Percentiles rank a stretch among this genome's conserved stretches.
phyloP scores from a whole-genome alignment of 1,140 invertebrate species.

The Saccostrea cuccullata region DNA sequence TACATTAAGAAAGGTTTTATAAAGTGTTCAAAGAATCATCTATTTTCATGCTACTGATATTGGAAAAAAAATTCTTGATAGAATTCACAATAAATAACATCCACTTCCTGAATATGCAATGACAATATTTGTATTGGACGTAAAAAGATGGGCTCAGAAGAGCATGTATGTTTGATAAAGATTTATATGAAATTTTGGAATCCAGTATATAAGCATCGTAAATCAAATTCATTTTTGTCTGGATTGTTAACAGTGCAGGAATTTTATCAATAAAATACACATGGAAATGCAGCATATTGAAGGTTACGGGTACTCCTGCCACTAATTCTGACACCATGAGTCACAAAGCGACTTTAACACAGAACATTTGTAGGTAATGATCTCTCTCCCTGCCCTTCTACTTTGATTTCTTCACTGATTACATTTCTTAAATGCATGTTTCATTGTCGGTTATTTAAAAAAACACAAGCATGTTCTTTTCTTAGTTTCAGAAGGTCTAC shows the following conservation, averaged over 20 bases:
- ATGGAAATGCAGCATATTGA: neutral
- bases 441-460: neutral
- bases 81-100: no score
- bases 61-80: no score
- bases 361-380: neutral
- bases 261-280: neutral
- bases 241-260: neutral
- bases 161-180: no score
- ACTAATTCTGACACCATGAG: neutral
- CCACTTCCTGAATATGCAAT: no score
- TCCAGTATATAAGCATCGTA: no score
- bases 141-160: no score
- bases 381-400: neutral
- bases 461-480: neutral
- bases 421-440: slow-evolving; percentile 5
- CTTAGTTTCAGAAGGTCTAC: neutral
- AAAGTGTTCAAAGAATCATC: no score
- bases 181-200: no score
- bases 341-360: neutral
- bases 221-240: no score
- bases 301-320: neutral
- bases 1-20: no score
- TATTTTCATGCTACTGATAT: no score
- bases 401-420: neutral
- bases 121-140: no score